Evolutionary conservation across 2,888 invertebrate species (phyloP), one percentile per base, ranked within the genome.

Genomic region (Clostera curtula): DNA sequence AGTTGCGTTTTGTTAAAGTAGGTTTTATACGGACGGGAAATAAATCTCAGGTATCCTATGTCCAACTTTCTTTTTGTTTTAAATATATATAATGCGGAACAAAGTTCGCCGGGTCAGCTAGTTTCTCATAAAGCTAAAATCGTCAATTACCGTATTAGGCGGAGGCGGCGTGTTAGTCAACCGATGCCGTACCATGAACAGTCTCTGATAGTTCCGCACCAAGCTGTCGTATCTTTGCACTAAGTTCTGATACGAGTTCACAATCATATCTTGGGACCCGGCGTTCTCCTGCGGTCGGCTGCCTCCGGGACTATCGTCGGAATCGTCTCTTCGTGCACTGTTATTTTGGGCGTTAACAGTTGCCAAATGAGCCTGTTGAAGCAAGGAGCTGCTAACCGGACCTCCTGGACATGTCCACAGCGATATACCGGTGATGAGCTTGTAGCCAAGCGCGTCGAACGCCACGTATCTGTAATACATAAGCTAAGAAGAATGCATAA

Each of bases 361-460:
- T 13, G 50, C 46, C 40, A 57, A 39, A 35, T 65, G 33, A 13
- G 63, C 63, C 12, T 62, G 63, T 17, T 69, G 66, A 2, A 64
- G 43, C 17, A 71, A 32, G 7, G 68, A 56, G 20, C 50, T 59
- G 24, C 47, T 43, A 1, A 51, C 43, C n/a, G 39, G 16, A 5
- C 58, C 55, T 3, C 52, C 58, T 2, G 59, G 31, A 31, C 52
- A 63, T 19, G 64, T 45, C 67, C 75, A 73, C 8, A 82, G 49
- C 2, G 92, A 90, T 56, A 95, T 93, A 7, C 93, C 95, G 1
- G 95, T 95, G 55, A 93, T 93, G 19, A 95, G 72, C 69, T 91
- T 91, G 52, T 90, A 89, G 4, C 95, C 95, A 28, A 90, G 75
- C 21, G 89, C 88, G 68, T 95, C 95, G 68, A 95, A 95, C 15